phyloP scores from a whole-genome alignment of 1,140 invertebrate genomes.

The Lithobius niger region DNA sequence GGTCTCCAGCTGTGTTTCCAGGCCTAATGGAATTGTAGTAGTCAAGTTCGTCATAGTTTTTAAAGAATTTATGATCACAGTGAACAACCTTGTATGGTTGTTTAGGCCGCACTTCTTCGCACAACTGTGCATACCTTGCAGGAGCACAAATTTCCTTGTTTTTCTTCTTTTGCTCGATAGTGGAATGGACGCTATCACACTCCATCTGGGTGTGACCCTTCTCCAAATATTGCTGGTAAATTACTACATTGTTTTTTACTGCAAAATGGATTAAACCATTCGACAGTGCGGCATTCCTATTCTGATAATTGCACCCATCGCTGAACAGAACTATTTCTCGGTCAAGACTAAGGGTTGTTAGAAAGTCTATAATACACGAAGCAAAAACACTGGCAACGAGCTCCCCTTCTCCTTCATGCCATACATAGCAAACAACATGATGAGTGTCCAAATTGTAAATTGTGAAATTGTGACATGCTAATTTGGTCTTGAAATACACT shows the following conservation, averaged over 20 bases:
- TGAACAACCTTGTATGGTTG: too few relatives aligned
- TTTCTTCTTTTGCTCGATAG: too few relatives aligned
- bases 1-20: too few relatives aligned
- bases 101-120: too few relatives aligned
- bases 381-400: slow-evolving; percentile 31
- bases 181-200: too few relatives aligned
- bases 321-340: slow-evolving; percentile 15
- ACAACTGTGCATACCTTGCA: too few relatives aligned
- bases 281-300: background rate
- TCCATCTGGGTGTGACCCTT: too few relatives aligned
- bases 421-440: slow-evolving; percentile 28
- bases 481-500: slow-evolving; percentile 34
- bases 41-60: too few relatives aligned
- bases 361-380: slow-evolving; percentile 27
- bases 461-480: slow-evolving; percentile 33
- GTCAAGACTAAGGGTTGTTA: slow-evolving; percentile 11
- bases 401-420: slow-evolving; percentile 30
- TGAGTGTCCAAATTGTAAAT: slow-evolving; percentile 30
- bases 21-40: too few relatives aligned
- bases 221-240: too few relatives aligned
- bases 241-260: background rate
- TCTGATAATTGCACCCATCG: slow-evolving; percentile 14
- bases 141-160: too few relatives aligned
- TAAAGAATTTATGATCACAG: too few relatives aligned
- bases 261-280: background rate